Evolutionary conservation across 2,888 invertebrate species (phyloP).

Genomic region (Platerodrilus igneus): DNA sequence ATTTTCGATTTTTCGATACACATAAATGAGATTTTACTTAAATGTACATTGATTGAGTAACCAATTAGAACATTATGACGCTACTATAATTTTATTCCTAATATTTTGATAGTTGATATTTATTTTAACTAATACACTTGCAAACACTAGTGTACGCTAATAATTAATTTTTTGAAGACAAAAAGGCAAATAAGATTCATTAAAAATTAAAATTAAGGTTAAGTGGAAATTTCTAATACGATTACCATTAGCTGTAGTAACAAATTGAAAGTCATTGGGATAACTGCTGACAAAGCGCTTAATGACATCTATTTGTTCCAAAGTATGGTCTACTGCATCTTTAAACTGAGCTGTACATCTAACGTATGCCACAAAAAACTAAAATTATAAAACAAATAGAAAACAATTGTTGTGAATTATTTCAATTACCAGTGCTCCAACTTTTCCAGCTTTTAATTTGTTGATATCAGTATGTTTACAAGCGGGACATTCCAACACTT

Average conservation of each 20-base stretch:
- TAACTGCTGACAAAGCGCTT: constrained; percentile 47
- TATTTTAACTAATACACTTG: too few species aligned
- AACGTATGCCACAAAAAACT: constrained; percentile 61
- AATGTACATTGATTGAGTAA: too few species aligned
- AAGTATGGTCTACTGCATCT: constrained; percentile 53
- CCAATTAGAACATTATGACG: too few species aligned
- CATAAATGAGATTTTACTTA: too few species aligned
- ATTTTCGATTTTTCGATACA: too few species aligned
- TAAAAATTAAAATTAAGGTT: neutral
- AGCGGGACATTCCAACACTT: constrained; percentile 41
- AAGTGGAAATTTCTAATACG: neutral
- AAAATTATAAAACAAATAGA: constrained; percentile 21
- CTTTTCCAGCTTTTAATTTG: constrained; percentile 49
- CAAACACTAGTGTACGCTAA: too few species aligned
- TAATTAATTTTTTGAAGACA: too few species aligned
- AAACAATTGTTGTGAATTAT: neutral
- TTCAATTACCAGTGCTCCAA: constrained; percentile 52
- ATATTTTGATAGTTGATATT: too few species aligned
- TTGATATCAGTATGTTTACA: constrained; percentile 53
- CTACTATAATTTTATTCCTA: too few species aligned
- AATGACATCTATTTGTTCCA: constrained; percentile 61
- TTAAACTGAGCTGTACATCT: constrained; percentile 52
- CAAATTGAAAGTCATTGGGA: constrained; percentile 44
- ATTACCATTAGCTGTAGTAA: constrained; percentile 43
- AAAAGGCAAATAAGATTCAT: too few species aligned